Conservation (phyloP, 2,888 invertebrate genomes). For the Ditylenchus weischeri region DNA sequence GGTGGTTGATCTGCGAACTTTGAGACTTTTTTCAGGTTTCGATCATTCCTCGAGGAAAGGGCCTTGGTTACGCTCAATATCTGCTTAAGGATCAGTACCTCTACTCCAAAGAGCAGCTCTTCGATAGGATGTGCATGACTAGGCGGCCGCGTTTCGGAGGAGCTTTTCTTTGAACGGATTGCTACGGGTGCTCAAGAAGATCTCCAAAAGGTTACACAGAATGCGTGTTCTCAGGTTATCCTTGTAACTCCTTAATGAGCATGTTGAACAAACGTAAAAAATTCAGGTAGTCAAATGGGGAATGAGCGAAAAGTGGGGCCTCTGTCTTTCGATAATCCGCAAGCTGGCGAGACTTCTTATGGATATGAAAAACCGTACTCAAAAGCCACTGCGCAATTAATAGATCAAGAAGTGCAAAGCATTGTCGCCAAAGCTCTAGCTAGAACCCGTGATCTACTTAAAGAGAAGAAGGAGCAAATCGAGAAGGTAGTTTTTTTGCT, state of each 20-base stretch:
- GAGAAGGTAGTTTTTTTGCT: slow-evolving; percentile 69
- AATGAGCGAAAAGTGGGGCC: slow-evolving; percentile 95
- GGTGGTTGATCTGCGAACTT: not conserved
- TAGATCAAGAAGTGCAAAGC: slow-evolving; percentile 81
- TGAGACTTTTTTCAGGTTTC: slow-evolving; percentile 68
- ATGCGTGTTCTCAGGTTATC: slow-evolving; percentile 90
- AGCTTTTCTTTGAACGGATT: slow-evolving; percentile 89
- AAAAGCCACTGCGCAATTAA: slow-evolving; percentile 90
- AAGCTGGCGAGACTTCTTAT: slow-evolving; percentile 73
- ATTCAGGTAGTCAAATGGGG: slow-evolving; percentile 83
- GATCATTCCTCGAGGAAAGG: slow-evolving; percentile 82
- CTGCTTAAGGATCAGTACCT: slow-evolving; percentile 96
- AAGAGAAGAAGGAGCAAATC: slow-evolving; percentile 79
- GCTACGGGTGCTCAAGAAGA: slow-evolving; percentile 99
- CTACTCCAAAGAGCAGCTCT: slow-evolving; percentile 84
- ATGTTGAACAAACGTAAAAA: no score
- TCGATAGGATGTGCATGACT: slow-evolving; percentile 92
- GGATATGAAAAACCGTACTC: slow-evolving; percentile 77
- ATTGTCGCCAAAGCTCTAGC: slow-evolving; percentile 77
- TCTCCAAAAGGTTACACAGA: slow-evolving; percentile 93
- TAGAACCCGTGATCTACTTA: slow-evolving; percentile 75
- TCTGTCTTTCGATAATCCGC: slow-evolving; percentile 89
- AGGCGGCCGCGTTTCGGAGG: slow-evolving; percentile 94
- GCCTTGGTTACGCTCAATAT: slow-evolving; percentile 97
- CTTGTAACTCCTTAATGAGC: no score